Percentiles rank a stretch among this genome's conserved stretches.
phyloP scores from a whole-genome alignment of 53 echinoderm and acorn worm genomes.

The Zoroaster sp. region DNA sequence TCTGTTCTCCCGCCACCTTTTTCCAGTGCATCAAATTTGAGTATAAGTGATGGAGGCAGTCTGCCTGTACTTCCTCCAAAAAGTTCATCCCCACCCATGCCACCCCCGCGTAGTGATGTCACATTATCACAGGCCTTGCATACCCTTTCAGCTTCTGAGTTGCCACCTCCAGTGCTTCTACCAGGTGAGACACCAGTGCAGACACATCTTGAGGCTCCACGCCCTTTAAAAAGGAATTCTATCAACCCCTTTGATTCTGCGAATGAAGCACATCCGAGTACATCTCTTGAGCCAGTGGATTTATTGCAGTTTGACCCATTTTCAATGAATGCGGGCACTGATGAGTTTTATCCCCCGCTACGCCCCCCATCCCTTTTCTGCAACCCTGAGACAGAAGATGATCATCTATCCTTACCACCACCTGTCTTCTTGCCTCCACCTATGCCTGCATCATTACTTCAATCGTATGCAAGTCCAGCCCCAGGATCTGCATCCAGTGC shows the following conservation, averaged over 20 bases:
- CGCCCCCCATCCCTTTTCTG: slow-evolving; percentile 38
- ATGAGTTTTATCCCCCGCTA: not conserved
- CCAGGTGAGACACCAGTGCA: not conserved
- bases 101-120: not conserved
- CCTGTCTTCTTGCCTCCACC: not conserved
- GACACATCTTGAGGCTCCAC: not conserved
- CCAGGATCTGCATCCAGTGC: not conserved
- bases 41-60: not conserved
- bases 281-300: not conserved
- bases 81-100: not conserved
- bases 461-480: too few relatives aligned
- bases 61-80: slow-evolving; percentile 4
- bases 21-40: not conserved
- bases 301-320: slow-evolving; percentile 21
- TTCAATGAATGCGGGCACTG: not conserved
- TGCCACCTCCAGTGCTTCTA: not conserved
- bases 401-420: not conserved
- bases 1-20: not conserved
- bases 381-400: slow-evolving; percentile 14
- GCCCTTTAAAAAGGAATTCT: not conserved
- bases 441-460: not conserved
- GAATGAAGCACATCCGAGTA: not conserved
- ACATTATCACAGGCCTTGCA: not conserved
- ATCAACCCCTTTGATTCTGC: slow-evolving; percentile 9
- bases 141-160: not conserved